Evolutionary conservation across 2,797 vertebrate species (phyloP), one percentile per base, ranked within the genome.

Genomic region (Linurgus olivaceus): DNA sequence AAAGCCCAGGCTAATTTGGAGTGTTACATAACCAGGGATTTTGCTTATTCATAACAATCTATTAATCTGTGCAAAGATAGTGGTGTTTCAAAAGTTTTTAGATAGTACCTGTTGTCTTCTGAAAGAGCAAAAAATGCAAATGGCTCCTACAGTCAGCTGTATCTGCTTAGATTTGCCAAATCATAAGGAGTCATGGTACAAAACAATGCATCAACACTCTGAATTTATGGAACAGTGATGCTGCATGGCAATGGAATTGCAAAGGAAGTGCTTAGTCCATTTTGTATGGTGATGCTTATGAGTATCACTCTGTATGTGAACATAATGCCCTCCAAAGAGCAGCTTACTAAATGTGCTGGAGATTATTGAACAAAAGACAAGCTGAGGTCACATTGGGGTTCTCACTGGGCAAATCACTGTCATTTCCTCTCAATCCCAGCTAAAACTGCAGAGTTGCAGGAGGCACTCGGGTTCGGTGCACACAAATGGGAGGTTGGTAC

Each of bases 161-260:
- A 42, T 87, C 94, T 87, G 28, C 85, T 91, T 86, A 57, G 90
- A 82, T 52, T 75, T 89, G 42, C 52, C 81, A 90, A 86, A 92
- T 87, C 67, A 14, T 44, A 47, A 78, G 58, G 63, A 92, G 29
- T 71, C 38, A 25, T 24, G 45, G 66, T 86, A 81, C 62, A 77
- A 92, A 94, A 81, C 61, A 90, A 68, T 1, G 1, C 70, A 66
- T 57, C 83, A 91, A 40, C 26, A 11, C 75, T 88, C 88, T 81
- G 8, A 62, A 91, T 96, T 92, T 92, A 72, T 73, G 66, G 78
- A 40, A 67, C 47, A 58, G 4, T 68, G 83, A 85, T 88, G 67
- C 74, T 44, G 82, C 85, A 79, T 94, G 94, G 92, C 93, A 96
- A 65, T 68, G 65, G 75, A 81, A 90, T 92, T 93, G 90, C 83